Percentiles rank a stretch among this genome's conserved stretches.
These are phyloP conservation scores for Archips crataeganus DNA, from an alignment of 2,888 invertebrate genomes.

Conservation along the genomic window DNA sequence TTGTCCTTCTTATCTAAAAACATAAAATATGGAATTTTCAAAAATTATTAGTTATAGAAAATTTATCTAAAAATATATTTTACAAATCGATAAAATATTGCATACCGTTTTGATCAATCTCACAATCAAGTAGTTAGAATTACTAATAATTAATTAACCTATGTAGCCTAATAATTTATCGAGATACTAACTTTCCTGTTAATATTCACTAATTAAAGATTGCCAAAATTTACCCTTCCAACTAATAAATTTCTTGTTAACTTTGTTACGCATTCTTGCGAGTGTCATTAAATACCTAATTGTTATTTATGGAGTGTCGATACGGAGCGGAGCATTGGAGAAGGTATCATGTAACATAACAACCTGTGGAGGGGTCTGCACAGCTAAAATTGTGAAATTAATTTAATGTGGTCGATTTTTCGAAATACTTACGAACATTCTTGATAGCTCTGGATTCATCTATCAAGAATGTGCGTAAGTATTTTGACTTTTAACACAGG, in stretches of 20 bases:
- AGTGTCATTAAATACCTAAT: slow-evolving; percentile 49
- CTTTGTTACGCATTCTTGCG: slow-evolving; percentile 66
- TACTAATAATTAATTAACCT: slow-evolving; percentile 57
- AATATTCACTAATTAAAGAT: slow-evolving; percentile 60
- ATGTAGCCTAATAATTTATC: slow-evolving; percentile 65
- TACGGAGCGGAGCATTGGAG: slow-evolving; percentile 42
- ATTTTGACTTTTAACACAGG: not conserved
- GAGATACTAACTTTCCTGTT: slow-evolving; percentile 67
- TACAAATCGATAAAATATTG: slow-evolving; percentile 29
- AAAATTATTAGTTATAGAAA: slow-evolving; percentile 18
- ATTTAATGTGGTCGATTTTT: not conserved
- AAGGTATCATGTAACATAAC: slow-evolving; percentile 29
- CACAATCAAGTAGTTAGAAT: slow-evolving; percentile 71
- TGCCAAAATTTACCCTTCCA: slow-evolving; percentile 80
- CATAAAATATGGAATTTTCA: not conserved
- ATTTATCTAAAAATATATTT: slow-evolving; percentile 27
- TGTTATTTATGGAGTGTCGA: slow-evolving; percentile 55
- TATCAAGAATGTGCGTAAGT: not conserved
- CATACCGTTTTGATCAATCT: slow-evolving; percentile 63
- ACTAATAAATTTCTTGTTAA: slow-evolving; percentile 66
- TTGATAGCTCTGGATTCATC: not conserved
- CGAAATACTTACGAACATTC: no score
- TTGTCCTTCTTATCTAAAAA: slow-evolving; percentile 1
- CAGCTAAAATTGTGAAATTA: slow-evolving; percentile 22
- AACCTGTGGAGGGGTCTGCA: slow-evolving; percentile 21